Conservation (phyloP, 2,113 vertebrate genomes). For the Vireo altiloquus region DNA sequence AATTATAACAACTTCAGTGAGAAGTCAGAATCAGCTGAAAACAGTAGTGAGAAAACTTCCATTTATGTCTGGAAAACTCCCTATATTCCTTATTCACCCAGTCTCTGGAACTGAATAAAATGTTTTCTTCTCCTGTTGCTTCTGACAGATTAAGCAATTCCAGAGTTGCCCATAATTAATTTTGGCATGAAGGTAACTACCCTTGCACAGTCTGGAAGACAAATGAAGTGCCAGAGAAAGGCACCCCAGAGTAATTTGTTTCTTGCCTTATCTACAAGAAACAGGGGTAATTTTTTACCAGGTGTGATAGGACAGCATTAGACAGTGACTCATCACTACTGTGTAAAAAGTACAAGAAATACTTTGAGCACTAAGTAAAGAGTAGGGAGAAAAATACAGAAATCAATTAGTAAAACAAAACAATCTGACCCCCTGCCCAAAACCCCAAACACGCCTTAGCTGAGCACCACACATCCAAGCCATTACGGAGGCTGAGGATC, state of each 20-base stretch:
- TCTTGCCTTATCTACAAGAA: slow-evolving; percentile 34
- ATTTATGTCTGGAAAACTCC: not conserved
- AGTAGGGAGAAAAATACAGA: not conserved
- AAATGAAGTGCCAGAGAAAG: slow-evolving; percentile 30
- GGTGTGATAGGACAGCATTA: not conserved
- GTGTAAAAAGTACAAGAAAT: not conserved
- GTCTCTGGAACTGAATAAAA: not conserved
- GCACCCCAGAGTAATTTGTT: slow-evolving; percentile 31
- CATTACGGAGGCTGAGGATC: not conserved
- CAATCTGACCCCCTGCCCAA: not conserved
- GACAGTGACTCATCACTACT: not conserved
- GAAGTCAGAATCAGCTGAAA: not conserved
- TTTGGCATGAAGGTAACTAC: slow-evolving; percentile 31
- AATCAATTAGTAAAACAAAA: not conserved
- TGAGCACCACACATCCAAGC: not conserved
- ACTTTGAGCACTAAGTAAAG: not conserved
- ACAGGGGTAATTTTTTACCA: slow-evolving; percentile 36
- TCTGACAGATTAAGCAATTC: slow-evolving; percentile 45
- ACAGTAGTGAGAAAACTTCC: not conserved
- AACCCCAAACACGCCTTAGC: not conserved
- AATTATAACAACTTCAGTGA: not conserved
- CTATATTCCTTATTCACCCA: not conserved
- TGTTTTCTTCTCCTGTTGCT: slow-evolving; percentile 14
- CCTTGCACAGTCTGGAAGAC: slow-evolving; percentile 23
- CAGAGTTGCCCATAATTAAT: slow-evolving; percentile 37